Evolutionary conservation across 1,140 invertebrate species (phyloP).

Genomic region (Pseudomyrmex gracilis): DNA sequence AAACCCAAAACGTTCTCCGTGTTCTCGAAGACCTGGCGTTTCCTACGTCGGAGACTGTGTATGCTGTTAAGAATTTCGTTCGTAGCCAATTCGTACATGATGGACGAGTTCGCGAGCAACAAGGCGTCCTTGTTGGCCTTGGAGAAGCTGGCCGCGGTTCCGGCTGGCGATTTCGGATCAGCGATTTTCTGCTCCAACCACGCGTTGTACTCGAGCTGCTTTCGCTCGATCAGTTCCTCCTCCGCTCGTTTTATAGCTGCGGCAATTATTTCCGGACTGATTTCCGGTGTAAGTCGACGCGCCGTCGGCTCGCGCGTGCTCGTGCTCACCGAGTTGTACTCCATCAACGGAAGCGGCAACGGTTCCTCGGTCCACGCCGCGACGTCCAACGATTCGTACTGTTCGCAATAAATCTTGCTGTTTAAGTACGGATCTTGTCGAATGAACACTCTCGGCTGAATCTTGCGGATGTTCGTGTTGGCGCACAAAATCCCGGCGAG

Average conservation of each 20-base stretch:
- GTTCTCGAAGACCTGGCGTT: constrained; percentile 90
- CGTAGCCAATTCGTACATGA: constrained; percentile 95
- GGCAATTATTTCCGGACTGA: constrained; percentile 85
- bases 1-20: constrained; percentile 88
- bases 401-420: constrained; percentile 91
- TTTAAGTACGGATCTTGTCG: constrained; percentile 95
- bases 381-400: constrained; percentile 89
- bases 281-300: constrained; percentile 67
- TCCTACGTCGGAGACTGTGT: constrained; percentile 87
- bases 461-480: constrained; percentile 88
- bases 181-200: constrained; percentile 89
- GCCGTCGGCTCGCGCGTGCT: constrained; percentile 35
- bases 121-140: constrained; percentile 94
- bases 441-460: constrained; percentile 95
- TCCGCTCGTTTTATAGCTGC: constrained; percentile 91
- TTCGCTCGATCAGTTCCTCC: constrained; percentile 89
- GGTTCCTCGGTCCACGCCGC: constrained; percentile 88
- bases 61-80: constrained; percentile 92
- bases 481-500: constrained; percentile 94
- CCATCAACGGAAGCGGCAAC: constrained; percentile 71
- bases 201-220: constrained; percentile 91
- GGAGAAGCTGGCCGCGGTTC: constrained; percentile 94
- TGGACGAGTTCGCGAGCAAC: constrained; percentile 93
- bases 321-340: constrained; percentile 85
- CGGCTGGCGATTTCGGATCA: constrained; percentile 94